These are phyloP conservation scores for Periplaneta americana DNA, from an alignment of 1,140 invertebrate genomes.

Conservation along the genomic window DNA sequence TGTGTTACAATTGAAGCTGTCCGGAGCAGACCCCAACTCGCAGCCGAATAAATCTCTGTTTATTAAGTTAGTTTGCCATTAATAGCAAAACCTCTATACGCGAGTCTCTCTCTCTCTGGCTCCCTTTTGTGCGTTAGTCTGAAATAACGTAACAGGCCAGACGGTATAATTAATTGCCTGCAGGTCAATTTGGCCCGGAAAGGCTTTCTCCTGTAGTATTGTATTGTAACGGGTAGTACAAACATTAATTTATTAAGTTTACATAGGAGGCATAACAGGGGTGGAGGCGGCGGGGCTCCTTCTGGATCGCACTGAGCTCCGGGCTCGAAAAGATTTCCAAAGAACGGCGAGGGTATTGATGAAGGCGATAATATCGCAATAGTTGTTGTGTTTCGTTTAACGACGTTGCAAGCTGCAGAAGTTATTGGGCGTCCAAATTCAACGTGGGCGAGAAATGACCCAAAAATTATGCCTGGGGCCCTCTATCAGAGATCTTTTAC, in stretches of 20 bases:
- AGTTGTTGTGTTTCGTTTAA: too few relatives aligned
- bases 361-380: too few relatives aligned
- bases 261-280: not conserved
- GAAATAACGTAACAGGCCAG: not conserved
- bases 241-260: not conserved
- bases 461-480: too few relatives aligned
- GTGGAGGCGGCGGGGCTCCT: not conserved
- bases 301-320: not conserved
- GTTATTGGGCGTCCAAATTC: too few relatives aligned
- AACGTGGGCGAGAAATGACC: too few relatives aligned
- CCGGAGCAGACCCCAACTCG: not conserved
- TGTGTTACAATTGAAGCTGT: not conserved
- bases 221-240: not conserved
- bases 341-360: too few relatives aligned
- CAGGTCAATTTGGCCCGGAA: slow-evolving; percentile 7
- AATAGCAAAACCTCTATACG: slow-evolving; percentile 1
- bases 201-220: not conserved
- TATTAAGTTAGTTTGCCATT: slow-evolving; percentile 13
- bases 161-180: slow-evolving; percentile 11
- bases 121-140: not conserved
- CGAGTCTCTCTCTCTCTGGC: not conserved
- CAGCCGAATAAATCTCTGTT: slow-evolving; percentile 7
- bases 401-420: too few relatives aligned
- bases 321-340: not conserved
- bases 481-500: too few relatives aligned